phyloP scores from a whole-genome alignment of 1,140 invertebrate genomes.

The Bombus turneri region DNA sequence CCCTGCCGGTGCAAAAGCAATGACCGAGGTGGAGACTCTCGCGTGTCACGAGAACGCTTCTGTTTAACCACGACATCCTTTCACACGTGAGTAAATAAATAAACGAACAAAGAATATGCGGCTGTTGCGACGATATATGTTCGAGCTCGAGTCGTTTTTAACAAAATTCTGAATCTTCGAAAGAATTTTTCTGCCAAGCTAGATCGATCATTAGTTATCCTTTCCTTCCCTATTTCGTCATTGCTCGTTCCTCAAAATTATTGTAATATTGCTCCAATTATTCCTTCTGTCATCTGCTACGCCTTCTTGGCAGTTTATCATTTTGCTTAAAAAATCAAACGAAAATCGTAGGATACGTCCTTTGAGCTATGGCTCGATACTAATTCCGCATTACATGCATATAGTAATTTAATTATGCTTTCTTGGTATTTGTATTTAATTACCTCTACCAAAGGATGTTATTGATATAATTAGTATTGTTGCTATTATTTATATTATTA shows the following conservation, averaged over 20 bases:
- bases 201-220: not conserved
- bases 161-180: not conserved
- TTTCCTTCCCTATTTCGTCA: too few species aligned
- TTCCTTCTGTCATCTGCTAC: too few species aligned
- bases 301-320: too few species aligned
- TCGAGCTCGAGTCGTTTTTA: conserved; percentile 5
- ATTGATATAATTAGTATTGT: not conserved
- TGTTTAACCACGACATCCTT: conserved; percentile 72
- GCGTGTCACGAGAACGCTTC: conserved; percentile 67
- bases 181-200: not conserved
- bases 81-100: conserved; percentile 72
- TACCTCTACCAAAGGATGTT: not conserved
- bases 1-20: conserved; percentile 58
- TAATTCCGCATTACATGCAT: too few species aligned
- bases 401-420: too few species aligned
- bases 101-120: conserved; percentile 59
- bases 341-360: too few species aligned
- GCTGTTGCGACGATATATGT: conserved; percentile 40
- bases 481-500: not conserved
- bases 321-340: too few species aligned
- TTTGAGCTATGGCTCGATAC: too few species aligned
- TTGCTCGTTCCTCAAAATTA: too few species aligned
- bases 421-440: too few species aligned
- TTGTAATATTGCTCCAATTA: too few species aligned
- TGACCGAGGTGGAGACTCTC: conserved; percentile 62